A percentile compares a stretch with the other conserved stretches of the same genome.
phyloP scores from a whole-genome alignment of 1,140 invertebrate genomes.

The Chelonus insularis region DNA sequence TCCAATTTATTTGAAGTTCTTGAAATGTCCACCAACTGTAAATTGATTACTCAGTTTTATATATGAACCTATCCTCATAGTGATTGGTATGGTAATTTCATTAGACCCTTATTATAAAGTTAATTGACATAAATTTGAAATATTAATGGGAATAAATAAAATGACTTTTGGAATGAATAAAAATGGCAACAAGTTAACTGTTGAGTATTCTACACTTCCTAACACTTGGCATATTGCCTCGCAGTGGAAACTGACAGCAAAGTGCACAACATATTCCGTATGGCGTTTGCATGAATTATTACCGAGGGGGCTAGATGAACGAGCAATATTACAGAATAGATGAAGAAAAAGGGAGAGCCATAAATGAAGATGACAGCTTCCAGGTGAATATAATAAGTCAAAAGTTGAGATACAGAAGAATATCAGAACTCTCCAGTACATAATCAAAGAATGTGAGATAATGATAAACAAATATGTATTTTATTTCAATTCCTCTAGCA shows the following conservation, averaged over 20 bases:
- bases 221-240: slow-evolving; percentile 17
- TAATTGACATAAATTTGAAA: too few species aligned
- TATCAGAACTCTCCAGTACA: too few species aligned
- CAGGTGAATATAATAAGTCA: neutral
- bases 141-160: neutral
- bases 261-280: slow-evolving; percentile 7
- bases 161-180: neutral
- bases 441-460: too few species aligned
- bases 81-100: too few species aligned
- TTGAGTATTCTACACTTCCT: neutral
- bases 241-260: slow-evolving; percentile 10
- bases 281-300: slow-evolving; percentile 26
- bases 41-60: too few species aligned
- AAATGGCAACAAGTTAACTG: neutral
- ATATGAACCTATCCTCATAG: too few species aligned
- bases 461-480: too few species aligned
- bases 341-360: neutral
- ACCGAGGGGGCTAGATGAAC: slow-evolving; percentile 8
- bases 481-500: too few species aligned
- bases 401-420: neutral
- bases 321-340: slow-evolving; percentile 13
- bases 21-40: too few species aligned
- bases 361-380: neutral
- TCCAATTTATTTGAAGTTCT: slow-evolving; percentile 26
- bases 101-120: too few species aligned